phyloP scores from a whole-genome alignment of 2,113 vertebrate species.

The Mobula birostris region DNA sequence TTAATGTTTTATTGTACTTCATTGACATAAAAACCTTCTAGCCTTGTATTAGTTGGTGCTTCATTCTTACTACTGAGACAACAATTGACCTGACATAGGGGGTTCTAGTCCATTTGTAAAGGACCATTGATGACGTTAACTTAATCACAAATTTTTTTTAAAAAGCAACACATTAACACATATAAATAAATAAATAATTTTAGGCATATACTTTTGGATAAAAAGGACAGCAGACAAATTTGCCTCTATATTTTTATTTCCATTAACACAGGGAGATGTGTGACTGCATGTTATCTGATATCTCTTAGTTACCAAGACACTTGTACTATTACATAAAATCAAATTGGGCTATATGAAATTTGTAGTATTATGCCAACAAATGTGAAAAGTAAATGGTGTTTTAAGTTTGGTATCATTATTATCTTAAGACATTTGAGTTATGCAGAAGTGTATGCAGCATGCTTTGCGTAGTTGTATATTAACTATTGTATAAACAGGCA shows the following conservation, averaged over 20 bases:
- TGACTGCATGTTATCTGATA: background rate
- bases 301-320: no score
- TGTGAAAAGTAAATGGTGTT: no score
- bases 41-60: background rate
- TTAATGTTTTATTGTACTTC: background rate
- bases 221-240: background rate
- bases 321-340: background rate
- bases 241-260: background rate
- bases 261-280: background rate
- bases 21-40: background rate
- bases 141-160: background rate
- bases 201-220: background rate
- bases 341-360: background rate
- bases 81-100: background rate
- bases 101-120: background rate
- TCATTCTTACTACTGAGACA: background rate
- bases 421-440: no score
- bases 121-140: background rate
- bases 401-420: no score
- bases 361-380: no score
- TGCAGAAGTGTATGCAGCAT: no score
- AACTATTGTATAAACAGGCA: no score
- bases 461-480: no score
- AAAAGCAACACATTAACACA: background rate
- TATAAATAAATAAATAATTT: background rate